phyloP scores from a whole-genome alignment of 2,888 invertebrate species.

The Carpatolechia fugitivella region DNA sequence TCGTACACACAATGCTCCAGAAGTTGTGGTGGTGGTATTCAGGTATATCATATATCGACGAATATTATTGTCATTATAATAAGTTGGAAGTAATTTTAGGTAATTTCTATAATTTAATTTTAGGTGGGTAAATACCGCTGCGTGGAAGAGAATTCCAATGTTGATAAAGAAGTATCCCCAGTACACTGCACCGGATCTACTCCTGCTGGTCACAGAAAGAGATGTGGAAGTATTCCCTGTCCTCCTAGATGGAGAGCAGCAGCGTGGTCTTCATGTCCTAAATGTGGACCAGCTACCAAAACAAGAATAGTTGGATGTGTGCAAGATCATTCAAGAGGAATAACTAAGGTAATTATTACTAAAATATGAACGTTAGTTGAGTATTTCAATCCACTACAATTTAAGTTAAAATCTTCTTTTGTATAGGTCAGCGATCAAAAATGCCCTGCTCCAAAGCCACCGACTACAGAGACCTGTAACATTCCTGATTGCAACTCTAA shows the following conservation, averaged over 20 bases:
- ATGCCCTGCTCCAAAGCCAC: constrained; percentile 56
- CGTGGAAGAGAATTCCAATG: constrained; percentile 78
- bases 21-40: constrained; percentile 89
- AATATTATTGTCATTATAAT: neutral
- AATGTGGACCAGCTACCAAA: constrained; percentile 87
- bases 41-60: constrained; percentile 52
- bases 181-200: constrained; percentile 78
- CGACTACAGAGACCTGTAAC: constrained; percentile 51
- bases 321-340: constrained; percentile 75
- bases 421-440: constrained; percentile 64
- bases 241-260: constrained; percentile 89
- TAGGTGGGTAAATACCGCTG: constrained; percentile 85
- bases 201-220: constrained; percentile 78
- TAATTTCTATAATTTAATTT: neutral
- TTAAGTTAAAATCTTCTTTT: too few species aligned
- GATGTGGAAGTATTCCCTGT: constrained; percentile 89
- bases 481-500: constrained; percentile 51
- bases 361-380: too few species aligned
- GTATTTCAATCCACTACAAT: too few species aligned
- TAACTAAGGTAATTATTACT: constrained; percentile 53
- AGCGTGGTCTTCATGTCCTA: constrained; percentile 88
- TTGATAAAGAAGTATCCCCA: constrained; percentile 80
- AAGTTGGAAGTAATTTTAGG: neutral
- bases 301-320: constrained; percentile 87
- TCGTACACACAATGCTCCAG: constrained; percentile 89